A percentile compares a stretch with the other conserved stretches of the same genome.
phyloP scores from a whole-genome alignment of 1,140 invertebrate species.

The Drosophila saltans region DNA sequence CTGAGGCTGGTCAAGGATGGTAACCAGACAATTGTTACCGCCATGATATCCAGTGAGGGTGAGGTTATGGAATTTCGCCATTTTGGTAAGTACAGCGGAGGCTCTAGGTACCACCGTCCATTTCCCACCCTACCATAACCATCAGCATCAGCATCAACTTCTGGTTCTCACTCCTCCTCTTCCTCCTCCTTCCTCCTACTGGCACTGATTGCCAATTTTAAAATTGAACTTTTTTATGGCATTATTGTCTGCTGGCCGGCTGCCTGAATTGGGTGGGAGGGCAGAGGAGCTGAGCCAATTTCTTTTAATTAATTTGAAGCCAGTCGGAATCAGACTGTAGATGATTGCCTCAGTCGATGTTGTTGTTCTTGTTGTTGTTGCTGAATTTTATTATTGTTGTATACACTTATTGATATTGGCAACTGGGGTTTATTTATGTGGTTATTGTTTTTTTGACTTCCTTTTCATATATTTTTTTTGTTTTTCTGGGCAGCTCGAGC shows the following conservation, averaged over 20 bases:
- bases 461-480: constrained; percentile 3
- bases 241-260: constrained; percentile 51
- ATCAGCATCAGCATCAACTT: neutral
- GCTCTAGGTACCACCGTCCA: neutral
- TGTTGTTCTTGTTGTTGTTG: constrained; percentile 34
- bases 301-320: constrained; percentile 82
- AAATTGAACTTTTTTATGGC: constrained; percentile 82
- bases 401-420: constrained; percentile 82
- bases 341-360: constrained; percentile 63
- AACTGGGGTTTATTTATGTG: constrained; percentile 80
- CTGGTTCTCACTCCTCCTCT: neutral
- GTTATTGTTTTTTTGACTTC: constrained; percentile 63
- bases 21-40: constrained; percentile 87
- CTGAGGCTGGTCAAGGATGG: constrained; percentile 87
- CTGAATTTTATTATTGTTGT: constrained; percentile 74
- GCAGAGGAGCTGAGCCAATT: constrained; percentile 56
- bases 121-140: neutral
- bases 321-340: constrained; percentile 62
- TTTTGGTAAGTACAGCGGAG: constrained; percentile 74
- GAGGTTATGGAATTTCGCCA: constrained; percentile 93
- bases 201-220: constrained; percentile 81
- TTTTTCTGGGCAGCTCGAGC: constrained; percentile 83
- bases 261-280: constrained; percentile 4
- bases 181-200: constrained; percentile 32
- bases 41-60: constrained; percentile 93